Conservation (phyloP, 2,797 vertebrate genomes). For the Pristis pectinata region DNA sequence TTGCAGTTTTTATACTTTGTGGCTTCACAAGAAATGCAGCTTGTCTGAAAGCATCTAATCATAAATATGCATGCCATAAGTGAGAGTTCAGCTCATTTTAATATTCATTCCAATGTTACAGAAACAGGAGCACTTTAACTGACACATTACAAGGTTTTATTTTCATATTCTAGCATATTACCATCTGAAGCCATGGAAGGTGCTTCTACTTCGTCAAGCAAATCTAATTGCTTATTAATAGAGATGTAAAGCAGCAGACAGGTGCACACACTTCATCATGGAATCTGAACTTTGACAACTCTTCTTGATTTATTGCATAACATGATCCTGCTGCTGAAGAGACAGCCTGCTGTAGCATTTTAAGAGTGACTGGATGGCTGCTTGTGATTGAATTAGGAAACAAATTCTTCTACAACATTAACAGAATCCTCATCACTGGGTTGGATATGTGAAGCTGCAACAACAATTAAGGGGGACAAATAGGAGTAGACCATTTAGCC, state of each 20-base stretch:
- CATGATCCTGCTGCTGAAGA: conserved; percentile 11
- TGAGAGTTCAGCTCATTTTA: conserved; percentile 31
- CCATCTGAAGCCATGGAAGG: conserved; percentile 27
- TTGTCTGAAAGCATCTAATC: conserved; percentile 23
- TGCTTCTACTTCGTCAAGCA: conserved; percentile 30
- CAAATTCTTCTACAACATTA: not conserved
- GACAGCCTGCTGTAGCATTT: not conserved
- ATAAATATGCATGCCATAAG: conserved; percentile 26
- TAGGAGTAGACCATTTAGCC: too few species aligned
- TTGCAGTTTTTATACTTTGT: conserved; percentile 6
- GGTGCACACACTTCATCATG: conserved; percentile 26
- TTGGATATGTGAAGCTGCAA: too few species aligned
- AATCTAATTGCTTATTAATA: conserved; percentile 36
- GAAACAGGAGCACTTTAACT: conserved; percentile 28
- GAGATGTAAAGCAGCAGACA: conserved; percentile 34
- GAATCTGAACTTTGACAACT: not conserved
- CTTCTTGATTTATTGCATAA: conserved; percentile 24
- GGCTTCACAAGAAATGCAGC: conserved; percentile 28
- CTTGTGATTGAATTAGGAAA: conserved; percentile 1
- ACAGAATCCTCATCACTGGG: too few species aligned
- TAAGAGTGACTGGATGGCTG: not conserved
- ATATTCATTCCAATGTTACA: conserved; percentile 29
- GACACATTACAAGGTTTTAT: conserved; percentile 35
- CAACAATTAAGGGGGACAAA: too few species aligned
- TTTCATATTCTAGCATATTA: conserved; percentile 32